Conservation (phyloP, 2,797 vertebrate species). For the Serranus cabrilla region DNA sequence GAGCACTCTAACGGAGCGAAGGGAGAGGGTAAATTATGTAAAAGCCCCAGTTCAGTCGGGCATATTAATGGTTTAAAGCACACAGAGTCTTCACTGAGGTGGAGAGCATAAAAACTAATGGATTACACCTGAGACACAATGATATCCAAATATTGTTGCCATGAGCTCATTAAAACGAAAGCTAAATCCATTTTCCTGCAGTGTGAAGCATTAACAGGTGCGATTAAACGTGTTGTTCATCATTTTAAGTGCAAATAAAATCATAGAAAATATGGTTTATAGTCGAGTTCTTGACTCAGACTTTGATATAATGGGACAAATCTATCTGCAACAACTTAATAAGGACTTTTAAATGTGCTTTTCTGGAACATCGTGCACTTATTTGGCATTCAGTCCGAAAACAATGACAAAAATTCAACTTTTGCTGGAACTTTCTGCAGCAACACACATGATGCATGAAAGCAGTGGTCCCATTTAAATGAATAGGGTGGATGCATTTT, state of each 20-base stretch:
- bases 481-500: not conserved
- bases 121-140: not conserved
- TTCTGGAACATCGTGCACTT: too few species aligned
- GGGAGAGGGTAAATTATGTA: conserved; percentile 6
- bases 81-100: not conserved
- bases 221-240: not conserved
- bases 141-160: not conserved
- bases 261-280: not conserved
- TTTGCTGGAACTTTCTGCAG: too few species aligned
- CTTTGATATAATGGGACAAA: not conserved
- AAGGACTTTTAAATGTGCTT: not conserved
- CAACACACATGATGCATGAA: not conserved
- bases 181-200: too few species aligned
- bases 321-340: not conserved
- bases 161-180: not conserved
- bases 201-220: not conserved
- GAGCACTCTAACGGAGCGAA: not conserved
- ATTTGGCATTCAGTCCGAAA: not conserved
- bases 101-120: not conserved
- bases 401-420: too few species aligned
- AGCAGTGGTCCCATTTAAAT: not conserved
- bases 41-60: not conserved
- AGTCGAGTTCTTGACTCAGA: not conserved
- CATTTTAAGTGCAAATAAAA: not conserved
- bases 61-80: not conserved